These are phyloP conservation scores for Dendrocincla fuliginosa DNA, from an alignment of 2,797 vertebrate genomes.

Conservation along the genomic window DNA sequence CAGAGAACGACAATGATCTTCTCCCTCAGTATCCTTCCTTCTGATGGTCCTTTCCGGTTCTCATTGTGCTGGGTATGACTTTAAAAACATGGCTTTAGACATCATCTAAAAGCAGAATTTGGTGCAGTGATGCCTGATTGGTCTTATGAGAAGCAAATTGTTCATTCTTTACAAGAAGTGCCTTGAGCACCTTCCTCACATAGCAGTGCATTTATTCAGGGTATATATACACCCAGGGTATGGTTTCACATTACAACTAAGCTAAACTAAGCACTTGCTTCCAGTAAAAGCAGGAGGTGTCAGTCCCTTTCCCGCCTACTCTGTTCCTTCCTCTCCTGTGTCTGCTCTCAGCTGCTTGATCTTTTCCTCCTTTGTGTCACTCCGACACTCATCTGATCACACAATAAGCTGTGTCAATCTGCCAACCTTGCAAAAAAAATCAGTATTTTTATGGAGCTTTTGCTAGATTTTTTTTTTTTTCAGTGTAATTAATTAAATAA, in stretches of 20 bases:
- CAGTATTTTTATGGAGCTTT: rapidly evolving
- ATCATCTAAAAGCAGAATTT: background rate
- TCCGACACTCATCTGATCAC: background rate
- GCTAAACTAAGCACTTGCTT: background rate
- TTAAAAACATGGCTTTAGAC: background rate
- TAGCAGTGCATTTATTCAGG: background rate
- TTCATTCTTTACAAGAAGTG: background rate
- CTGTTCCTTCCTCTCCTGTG: background rate
- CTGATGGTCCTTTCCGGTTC: background rate
- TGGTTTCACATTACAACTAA: background rate
- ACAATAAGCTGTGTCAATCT: background rate
- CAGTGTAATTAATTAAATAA: background rate
- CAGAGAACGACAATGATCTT: background rate
- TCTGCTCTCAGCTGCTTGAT: slow-evolving; percentile 1
- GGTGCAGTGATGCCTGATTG: background rate
- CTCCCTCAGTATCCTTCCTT: background rate
- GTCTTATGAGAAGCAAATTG: background rate
- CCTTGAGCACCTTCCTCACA: background rate
- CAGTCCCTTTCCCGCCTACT: background rate
- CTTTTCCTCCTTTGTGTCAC: background rate
- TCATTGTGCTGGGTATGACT: background rate
- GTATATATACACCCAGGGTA: background rate
- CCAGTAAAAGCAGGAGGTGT: background rate
- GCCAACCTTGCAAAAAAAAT: background rate
- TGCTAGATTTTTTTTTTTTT: background rate